Evolutionary conservation across 2,113 vertebrate species (phyloP), one percentile per base, ranked within the genome.

Genomic region (Oncorhynchus gorbuscha): DNA sequence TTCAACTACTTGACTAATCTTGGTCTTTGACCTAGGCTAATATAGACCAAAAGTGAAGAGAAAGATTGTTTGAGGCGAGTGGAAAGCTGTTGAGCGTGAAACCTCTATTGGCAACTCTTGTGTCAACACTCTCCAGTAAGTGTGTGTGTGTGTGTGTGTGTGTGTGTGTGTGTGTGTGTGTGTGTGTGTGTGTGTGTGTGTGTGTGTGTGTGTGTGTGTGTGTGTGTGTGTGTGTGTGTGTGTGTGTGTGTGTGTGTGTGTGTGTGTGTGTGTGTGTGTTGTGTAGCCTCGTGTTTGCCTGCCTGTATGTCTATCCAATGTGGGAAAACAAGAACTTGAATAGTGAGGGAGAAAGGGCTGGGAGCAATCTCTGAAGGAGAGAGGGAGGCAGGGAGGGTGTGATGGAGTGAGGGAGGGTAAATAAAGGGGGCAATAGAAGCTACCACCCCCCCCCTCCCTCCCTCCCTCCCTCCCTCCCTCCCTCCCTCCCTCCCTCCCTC

Each of bases 261-360:
- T 5, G 45, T 49, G 45, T 49, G 45, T 6, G 55, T 58, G 13
- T 5, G 55, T 58, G 55, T 5, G 13, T 58, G 55, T 5, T 7
- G 35, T 35, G 35, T 45, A 45, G 39, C 39, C 9, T 45, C 39
- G 8, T 45, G 39, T 81, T 82, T 82, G 72, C 82, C 76, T 76
- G 48, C 51, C 76, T 61, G 76, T 78, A 80, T 86, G 75, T 84
- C 64, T 83, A 70, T 77, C 75, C n/a, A 62, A 76, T 75, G 80
- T 83, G 82, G 81, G 51, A 77, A 83, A 76, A 83, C 66, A 83
- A 71, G 66, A 55, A 51, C n/a, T 81, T 81, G 68, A 84, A 81
- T 73, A 80, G 69, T 49, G 48, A 76, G 24, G 67, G 74, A 76
- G 74, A 77, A 79, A 77, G 51, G 74, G 65, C 49, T 72, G 26